phyloP scores from a whole-genome alignment of 2,888 invertebrate species.

The Aphidoletes aphidimyza region DNA sequence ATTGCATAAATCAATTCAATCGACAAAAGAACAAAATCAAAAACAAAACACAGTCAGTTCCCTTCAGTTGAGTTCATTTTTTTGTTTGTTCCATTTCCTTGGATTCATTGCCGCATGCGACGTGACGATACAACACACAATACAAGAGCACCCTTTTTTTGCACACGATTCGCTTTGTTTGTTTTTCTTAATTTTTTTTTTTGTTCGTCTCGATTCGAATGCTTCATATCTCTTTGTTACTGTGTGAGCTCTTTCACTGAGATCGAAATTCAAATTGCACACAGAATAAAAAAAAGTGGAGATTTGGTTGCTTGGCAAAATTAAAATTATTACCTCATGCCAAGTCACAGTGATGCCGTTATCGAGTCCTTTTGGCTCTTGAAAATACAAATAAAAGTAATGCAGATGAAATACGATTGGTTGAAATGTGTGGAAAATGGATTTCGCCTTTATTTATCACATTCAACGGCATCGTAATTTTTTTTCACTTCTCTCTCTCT shows the following conservation, averaged over 20 bases:
- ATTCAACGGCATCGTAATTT: neutral
- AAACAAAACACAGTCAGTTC: neutral
- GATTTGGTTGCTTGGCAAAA: neutral
- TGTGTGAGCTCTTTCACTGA: neutral
- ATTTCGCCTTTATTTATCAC: constrained; percentile 32
- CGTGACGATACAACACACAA: neutral
- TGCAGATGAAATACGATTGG: neutral
- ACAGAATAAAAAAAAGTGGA: neutral
- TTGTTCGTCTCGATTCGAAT: neutral
- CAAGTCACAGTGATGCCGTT: neutral
- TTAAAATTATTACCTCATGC: constrained; percentile 49
- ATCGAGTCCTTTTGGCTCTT: neutral
- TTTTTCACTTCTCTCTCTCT: no score
- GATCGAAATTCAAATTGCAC: constrained; percentile 6
- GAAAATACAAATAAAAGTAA: neutral
- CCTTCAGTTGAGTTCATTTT: neutral
- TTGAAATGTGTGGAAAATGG: constrained; percentile 9
- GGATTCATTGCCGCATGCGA: neutral
- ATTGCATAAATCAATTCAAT: neutral
- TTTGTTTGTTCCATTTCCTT: neutral
- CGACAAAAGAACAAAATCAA: neutral
- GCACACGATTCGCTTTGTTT: neutral
- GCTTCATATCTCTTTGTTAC: no score
- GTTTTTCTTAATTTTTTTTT: constrained; percentile 33
- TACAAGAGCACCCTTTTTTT: constrained; percentile 21